phyloP scores from a whole-genome alignment of 2,797 vertebrate species.

The Gymnothorax reevesii region DNA sequence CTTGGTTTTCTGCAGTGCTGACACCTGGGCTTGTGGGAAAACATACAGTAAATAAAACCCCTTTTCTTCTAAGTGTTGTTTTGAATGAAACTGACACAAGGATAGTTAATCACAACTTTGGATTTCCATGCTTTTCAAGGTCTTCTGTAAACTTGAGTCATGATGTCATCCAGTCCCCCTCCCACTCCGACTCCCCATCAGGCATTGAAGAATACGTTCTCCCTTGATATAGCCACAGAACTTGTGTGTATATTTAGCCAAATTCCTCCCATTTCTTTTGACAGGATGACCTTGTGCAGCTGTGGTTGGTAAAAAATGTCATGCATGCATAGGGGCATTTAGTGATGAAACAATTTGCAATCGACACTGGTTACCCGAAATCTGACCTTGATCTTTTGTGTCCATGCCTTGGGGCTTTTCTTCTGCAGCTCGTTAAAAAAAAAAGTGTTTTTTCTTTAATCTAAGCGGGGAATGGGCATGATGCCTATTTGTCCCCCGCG shows the following conservation, averaged over 20 bases:
- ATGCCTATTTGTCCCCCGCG: too few species aligned
- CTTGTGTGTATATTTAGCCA: not conserved
- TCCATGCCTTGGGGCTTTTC: not conserved
- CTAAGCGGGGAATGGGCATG: not conserved
- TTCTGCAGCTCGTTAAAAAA: not conserved
- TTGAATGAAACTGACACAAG: not conserved
- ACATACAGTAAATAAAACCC: not conserved
- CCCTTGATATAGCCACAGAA: not conserved
- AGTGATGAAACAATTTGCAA: conserved; percentile 20
- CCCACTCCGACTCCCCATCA: not conserved
- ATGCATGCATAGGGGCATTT: not conserved
- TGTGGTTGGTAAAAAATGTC: not conserved
- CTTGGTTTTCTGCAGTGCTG: not conserved
- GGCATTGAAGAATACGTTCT: not conserved
- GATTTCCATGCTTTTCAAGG: not conserved
- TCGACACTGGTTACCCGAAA: not conserved
- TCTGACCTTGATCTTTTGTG: not conserved
- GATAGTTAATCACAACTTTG: not conserved
- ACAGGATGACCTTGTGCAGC: conserved; percentile 15
- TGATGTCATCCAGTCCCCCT: not conserved
- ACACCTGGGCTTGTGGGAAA: conserved; percentile 19
- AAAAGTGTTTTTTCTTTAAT: not conserved
- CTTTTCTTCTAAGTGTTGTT: not conserved
- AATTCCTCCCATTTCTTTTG: conserved; percentile 10
- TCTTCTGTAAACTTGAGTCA: not conserved